These are phyloP conservation scores for Acanthaster planci DNA, from an alignment of 35 echinoderm and acorn worm genomes.

Conservation along the genomic window DNA sequence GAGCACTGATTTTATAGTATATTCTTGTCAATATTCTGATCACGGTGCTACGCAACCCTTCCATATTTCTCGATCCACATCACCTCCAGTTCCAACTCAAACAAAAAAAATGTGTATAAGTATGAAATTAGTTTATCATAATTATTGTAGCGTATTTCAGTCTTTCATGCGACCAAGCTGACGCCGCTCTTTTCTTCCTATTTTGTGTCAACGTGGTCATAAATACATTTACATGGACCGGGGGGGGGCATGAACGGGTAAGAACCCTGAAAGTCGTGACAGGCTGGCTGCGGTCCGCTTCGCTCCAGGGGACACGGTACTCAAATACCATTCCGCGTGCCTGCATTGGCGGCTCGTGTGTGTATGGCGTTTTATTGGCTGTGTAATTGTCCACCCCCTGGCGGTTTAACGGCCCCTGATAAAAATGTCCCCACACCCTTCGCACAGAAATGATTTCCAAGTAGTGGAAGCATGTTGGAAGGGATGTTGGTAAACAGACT, in stretches of 20 bases:
- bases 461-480: too few relatives aligned
- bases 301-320: neutral
- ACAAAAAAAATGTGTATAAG: too few relatives aligned
- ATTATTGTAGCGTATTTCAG: neutral
- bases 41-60: too few relatives aligned
- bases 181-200: neutral
- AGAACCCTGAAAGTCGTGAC: neutral
- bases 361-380: too few relatives aligned
- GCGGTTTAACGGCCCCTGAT: neutral
- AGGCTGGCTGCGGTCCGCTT: neutral
- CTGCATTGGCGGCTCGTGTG: neutral
- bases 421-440: neutral
- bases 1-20: too few relatives aligned
- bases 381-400: neutral
- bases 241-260: neutral
- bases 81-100: too few relatives aligned
- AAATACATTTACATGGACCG: neutral
- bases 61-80: too few relatives aligned
- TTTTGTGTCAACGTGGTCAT: neutral
- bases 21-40: too few relatives aligned
- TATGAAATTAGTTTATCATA: neutral
- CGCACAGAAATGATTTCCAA: too few relatives aligned
- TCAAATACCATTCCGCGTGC: constrained; percentile 14
- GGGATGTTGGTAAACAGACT: too few relatives aligned
- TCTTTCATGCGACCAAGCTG: too few relatives aligned